Base-by-base conservation (phyloP, 1,140 invertebrate genomes). In the Dryas iulia region DNA sequence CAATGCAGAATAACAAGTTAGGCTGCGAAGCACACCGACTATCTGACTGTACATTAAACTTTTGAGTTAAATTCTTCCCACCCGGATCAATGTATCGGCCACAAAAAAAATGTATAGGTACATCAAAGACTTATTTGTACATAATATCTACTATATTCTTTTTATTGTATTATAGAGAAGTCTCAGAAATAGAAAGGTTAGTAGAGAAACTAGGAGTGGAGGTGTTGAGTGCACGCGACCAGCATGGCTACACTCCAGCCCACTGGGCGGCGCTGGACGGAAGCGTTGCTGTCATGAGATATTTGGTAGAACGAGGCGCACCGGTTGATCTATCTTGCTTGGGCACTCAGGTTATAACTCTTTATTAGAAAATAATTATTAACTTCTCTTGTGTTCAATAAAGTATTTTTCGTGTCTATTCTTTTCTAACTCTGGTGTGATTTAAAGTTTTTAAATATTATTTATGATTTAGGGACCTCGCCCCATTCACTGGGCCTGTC, bases 401-500 rank as follows among this genome's bases (percentile, higher is more conserved):
- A n/a, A n/a, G n/a, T n/a, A n/a, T n/a, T n/a, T n/a, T n/a, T n/a
- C n/a, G n/a, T n/a, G n/a, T n/a, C n/a, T n/a, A n/a, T n/a, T n/a
- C n/a, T n/a, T n/a, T n/a, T n/a, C n/a, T n/a, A n/a, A n/a, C n/a
- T n/a, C n/a, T n/a, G n/a, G n/a, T n/a, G n/a, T n/a, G n/a, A n/a
- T n/a, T 47, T 6, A 3, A 47, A 8, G n/a, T 2, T 8, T 18
- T 11, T 3, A 21, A 21, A 10, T 8, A 0, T 21, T 10, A 8
- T 21, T 10, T 10, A 21, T 47, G 6, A 18, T 77, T 53, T 94
- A 98, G 87, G 97, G 97, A 2, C 97, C 97, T 0, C 93, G 95
- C 39, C 97, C 97, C 0, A 97, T 98, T 68, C 97, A 98, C 83
- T 98, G 97, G 97, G 97, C 97, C 1, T 98, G 97, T 84, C 92